phyloP scores from a whole-genome alignment of 2,797 vertebrate species.

The Tenualosa thibaudeaui region DNA sequence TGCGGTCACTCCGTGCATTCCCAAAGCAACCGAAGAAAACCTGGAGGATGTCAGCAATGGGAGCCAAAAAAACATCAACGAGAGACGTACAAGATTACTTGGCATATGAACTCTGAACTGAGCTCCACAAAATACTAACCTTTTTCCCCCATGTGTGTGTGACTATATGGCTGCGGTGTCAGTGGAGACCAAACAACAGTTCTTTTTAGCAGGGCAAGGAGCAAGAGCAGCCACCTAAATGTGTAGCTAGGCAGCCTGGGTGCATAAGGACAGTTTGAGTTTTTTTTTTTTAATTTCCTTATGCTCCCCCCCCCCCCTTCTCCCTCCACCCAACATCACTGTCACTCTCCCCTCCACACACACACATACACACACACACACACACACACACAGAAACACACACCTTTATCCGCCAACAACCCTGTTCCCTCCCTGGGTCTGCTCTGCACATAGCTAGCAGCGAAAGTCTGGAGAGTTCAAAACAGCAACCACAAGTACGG shows the following conservation, averaged over 20 bases:
- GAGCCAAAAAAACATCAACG: conserved; percentile 20
- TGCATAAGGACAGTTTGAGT: conserved; percentile 27
- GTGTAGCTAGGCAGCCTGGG: conserved; percentile 32
- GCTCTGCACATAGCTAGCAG: conserved; percentile 75
- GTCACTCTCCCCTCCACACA: too few relatives aligned
- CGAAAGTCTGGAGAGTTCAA: conserved; percentile 72
- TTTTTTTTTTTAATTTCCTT: neutral
- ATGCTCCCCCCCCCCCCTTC: neutral
- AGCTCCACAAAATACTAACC: neutral
- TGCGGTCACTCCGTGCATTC: conserved; percentile 57
- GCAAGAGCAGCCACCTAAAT: conserved; percentile 20
- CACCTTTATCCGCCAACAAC: neutral
- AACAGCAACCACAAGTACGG: conserved; percentile 72
- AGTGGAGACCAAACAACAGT: neutral
- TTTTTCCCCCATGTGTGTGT: neutral
- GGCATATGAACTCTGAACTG: conserved; percentile 7
- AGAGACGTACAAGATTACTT: conserved; percentile 21
- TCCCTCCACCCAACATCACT: neutral
- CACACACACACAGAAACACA: too few relatives aligned
- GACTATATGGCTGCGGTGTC: conserved; percentile 1
- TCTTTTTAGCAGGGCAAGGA: conserved; percentile 3
- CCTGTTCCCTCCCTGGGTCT: conserved; percentile 53
- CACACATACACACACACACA: too few relatives aligned
- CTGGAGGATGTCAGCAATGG: neutral
- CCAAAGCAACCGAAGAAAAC: neutral